A percentile compares a stretch with the other conserved stretches of the same genome.
Conservation (phyloP, 2,888 invertebrate species). For the Mythimna pallens region DNA sequence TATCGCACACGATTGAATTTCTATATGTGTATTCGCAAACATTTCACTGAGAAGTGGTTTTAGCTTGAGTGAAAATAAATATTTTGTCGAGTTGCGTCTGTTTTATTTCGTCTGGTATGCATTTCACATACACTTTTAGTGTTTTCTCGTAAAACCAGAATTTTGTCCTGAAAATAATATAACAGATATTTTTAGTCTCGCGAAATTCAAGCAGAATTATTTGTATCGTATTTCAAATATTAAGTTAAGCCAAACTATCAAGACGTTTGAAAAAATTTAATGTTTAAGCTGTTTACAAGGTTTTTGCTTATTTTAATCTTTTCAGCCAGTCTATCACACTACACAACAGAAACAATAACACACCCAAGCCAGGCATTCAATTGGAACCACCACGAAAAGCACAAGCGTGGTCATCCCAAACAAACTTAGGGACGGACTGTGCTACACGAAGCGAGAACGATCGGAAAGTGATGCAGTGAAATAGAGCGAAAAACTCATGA, state of each 20-base stretch:
- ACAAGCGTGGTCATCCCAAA: not conserved
- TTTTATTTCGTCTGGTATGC: constrained; percentile 35
- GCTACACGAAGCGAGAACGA: not conserved
- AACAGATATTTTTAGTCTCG: not conserved
- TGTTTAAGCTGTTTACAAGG: too few species aligned
- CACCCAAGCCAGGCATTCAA: not conserved
- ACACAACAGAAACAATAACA: too few species aligned
- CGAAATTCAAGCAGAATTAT: not conserved
- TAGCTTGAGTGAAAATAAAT: constrained; percentile 48
- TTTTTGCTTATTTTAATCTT: not conserved
- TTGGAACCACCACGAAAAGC: not conserved
- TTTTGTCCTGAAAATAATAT: not conserved
- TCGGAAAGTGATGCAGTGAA: not conserved
- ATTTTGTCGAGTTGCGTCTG: constrained; percentile 11
- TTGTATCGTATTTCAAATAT: not conserved
- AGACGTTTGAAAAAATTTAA: not conserved
- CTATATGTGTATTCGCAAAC: constrained; percentile 55
- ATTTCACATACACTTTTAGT: constrained; percentile 17
- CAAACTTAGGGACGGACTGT: constrained; percentile 1
- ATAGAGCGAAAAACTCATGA: not conserved
- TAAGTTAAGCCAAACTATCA: not conserved
- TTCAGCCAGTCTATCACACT: not conserved
- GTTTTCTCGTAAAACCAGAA: not conserved
- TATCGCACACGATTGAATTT: constrained; percentile 56
- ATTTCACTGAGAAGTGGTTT: constrained; percentile 36